phyloP scores from a whole-genome alignment of 2,888 invertebrate species.

The Achlya flavicornis region DNA sequence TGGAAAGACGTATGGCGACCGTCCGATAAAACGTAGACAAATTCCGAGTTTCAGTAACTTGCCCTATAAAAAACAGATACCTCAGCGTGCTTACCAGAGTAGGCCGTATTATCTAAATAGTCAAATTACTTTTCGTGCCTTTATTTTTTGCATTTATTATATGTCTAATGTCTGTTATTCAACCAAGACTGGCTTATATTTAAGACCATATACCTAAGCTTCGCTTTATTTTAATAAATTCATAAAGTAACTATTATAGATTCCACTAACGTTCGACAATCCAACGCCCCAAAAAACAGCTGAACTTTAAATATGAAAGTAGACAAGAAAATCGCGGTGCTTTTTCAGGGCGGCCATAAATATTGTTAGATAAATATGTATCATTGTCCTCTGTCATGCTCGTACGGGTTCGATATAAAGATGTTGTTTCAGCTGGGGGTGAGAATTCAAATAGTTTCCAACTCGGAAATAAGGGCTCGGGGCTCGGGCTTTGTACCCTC shows the following conservation, averaged over 20 bases:
- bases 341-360: constrained; percentile 72
- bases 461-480: constrained; percentile 42
- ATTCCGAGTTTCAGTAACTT: constrained; percentile 4
- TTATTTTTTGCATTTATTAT: background rate
- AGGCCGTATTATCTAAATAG: background rate
- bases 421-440: constrained; percentile 45
- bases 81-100: background rate
- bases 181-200: too few relatives aligned
- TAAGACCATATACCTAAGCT: too few relatives aligned
- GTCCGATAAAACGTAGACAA: constrained; percentile 11
- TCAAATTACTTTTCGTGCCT: background rate
- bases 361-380: constrained; percentile 82
- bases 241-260: constrained; percentile 46
- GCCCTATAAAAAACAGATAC: constrained; percentile 1
- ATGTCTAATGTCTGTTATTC: too few relatives aligned
- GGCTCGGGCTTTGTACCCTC: constrained; percentile 40
- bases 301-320: constrained; percentile 77
- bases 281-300: constrained; percentile 61
- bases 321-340: constrained; percentile 62
- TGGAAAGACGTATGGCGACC: constrained; percentile 30
- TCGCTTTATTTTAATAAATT: constrained; percentile 18
- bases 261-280: constrained; percentile 56
- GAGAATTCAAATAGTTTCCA: constrained; percentile 67
- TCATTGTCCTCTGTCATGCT: constrained; percentile 72
- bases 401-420: constrained; percentile 54